Evolutionary conservation across 1,140 invertebrate genomes (phyloP).

Genomic region (Hirudo medicinalis): DNA sequence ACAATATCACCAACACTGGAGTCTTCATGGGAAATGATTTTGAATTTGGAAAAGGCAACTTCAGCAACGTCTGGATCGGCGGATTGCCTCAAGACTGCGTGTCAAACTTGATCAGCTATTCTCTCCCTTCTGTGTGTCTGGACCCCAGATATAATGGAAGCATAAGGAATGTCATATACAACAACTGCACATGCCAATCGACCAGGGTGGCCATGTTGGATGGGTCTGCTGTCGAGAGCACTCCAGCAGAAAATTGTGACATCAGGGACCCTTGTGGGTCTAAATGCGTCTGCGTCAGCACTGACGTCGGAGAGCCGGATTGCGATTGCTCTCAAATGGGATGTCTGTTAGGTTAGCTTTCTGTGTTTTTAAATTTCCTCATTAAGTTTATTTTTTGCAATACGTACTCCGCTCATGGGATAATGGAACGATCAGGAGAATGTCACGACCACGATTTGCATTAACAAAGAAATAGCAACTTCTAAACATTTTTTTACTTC

Average conservation of each 20-base stretch:
- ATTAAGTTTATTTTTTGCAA: too few relatives aligned
- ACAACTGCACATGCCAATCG: conserved; percentile 34
- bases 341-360: neutral
- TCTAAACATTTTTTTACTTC: too few relatives aligned
- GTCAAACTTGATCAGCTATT: conserved; percentile 24
- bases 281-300: conserved; percentile 22
- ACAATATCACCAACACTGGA: conserved; percentile 26
- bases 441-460: too few relatives aligned
- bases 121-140: conserved; percentile 28
- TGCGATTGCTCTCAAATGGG: conserved; percentile 19
- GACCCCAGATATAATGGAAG: conserved; percentile 27
- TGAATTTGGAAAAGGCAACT: conserved; percentile 26
- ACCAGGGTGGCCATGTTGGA: conserved; percentile 28
- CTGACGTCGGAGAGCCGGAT: conserved; percentile 10
- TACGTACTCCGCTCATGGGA: neutral
- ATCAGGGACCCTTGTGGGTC: conserved; percentile 27
- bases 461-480: too few relatives aligned
- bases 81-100: conserved; percentile 29
- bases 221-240: conserved; percentile 21
- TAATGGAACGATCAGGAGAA: too few relatives aligned
- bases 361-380: neutral
- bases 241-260: conserved; percentile 31
- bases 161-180: conserved; percentile 35
- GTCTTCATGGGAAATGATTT: conserved; percentile 31
- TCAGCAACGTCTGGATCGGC: conserved; percentile 32